Evolutionary conservation across 2,113 vertebrate species (phyloP).

Genomic region (Ovibos moschatus): DNA sequence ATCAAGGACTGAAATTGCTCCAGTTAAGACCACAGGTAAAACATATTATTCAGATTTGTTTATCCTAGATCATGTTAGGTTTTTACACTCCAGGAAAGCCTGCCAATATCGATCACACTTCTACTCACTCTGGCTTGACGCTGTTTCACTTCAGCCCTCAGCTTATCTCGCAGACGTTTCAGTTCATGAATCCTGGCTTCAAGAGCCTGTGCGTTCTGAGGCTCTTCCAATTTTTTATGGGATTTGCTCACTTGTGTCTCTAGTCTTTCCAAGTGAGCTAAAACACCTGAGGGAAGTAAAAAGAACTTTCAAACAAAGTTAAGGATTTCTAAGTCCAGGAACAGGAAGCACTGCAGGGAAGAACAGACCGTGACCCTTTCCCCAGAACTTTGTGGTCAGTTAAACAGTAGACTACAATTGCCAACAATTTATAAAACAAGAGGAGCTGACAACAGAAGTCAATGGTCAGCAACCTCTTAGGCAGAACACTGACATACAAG

Average conservation of each 20-base stretch:
- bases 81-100: not conserved
- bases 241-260: conserved; percentile 23
- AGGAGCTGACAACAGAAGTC: not conserved
- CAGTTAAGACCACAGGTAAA: not conserved
- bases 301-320: not conserved
- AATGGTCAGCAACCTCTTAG: not conserved
- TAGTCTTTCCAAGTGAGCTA: conserved; percentile 75
- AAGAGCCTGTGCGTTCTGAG: not conserved
- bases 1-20: not conserved
- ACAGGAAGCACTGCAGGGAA: not conserved
- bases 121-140: conserved; percentile 63
- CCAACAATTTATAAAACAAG: not conserved
- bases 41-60: not conserved
- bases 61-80: fast-evolving
- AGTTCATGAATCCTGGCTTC: conserved; percentile 49
- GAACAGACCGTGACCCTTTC: not conserved
- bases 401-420: not conserved
- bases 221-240: not conserved
- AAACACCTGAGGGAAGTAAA: conserved; percentile 64
- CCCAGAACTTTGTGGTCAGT: not conserved
- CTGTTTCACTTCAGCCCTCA: conserved; percentile 54
- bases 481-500: not conserved
- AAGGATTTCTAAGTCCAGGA: not conserved
- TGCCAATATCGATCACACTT: fast-evolving
- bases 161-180: conserved; percentile 59